phyloP scores from a whole-genome alignment of 2,113 vertebrate species.

The Lycocorax pyrrhopterus region DNA sequence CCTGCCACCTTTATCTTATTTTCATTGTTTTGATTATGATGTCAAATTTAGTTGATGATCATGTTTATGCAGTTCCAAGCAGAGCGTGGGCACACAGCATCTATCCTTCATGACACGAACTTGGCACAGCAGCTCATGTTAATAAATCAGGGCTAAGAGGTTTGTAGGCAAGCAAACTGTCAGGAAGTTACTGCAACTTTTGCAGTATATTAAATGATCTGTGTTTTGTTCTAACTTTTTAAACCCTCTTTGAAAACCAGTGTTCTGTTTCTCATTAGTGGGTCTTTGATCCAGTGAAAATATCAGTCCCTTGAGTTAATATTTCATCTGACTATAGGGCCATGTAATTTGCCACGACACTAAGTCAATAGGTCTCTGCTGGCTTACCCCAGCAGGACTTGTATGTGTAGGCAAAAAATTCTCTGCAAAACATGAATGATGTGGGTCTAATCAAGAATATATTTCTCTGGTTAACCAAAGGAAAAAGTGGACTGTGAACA shows the following conservation, averaged over 20 bases:
- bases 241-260: neutral
- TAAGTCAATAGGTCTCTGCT: conserved; percentile 40
- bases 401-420: conserved; percentile 25
- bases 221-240: conserved; percentile 9
- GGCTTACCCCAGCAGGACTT: conserved; percentile 18
- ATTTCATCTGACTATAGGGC: conserved; percentile 2
- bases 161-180: conserved; percentile 19
- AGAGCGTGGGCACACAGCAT: neutral
- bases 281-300: conserved; percentile 10
- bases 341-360: conserved; percentile 39
- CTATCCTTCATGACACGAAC: neutral
- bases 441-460: conserved; percentile 47
- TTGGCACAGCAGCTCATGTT: conserved; percentile 14
- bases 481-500: conserved; percentile 28
- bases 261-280: conserved; percentile 52
- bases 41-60: conserved; percentile 41
- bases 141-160: conserved; percentile 54
- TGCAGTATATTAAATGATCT: neutral
- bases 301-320: conserved; percentile 34
- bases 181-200: conserved; percentile 25
- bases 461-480: conserved; percentile 38
- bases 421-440: conserved; percentile 22
- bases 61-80: conserved; percentile 32
- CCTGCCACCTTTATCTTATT: conserved; percentile 29
- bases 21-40: conserved; percentile 58